Conservation (phyloP, 2,888 invertebrate species). For the Cerastoderma edule region DNA sequence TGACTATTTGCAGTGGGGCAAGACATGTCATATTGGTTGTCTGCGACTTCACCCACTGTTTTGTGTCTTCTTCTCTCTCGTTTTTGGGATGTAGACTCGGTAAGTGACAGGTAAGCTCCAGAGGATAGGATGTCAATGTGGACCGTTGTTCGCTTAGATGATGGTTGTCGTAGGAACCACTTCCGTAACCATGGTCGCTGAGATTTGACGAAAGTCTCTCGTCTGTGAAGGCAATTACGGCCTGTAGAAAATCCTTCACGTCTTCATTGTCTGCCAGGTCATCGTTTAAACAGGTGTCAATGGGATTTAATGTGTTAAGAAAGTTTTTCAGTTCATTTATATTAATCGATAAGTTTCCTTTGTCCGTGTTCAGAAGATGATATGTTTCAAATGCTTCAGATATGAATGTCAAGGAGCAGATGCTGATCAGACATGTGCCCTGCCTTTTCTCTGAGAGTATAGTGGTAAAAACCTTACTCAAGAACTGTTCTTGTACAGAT, state of each 20-base stretch:
- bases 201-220: not conserved
- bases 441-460: not conserved
- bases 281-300: not conserved
- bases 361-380: not conserved
- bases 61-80: conserved; percentile 6
- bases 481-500: not conserved
- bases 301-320: not conserved
- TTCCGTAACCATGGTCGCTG: not conserved
- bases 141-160: not conserved
- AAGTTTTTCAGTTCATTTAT: conserved; percentile 3
- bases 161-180: not conserved
- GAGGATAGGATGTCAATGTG: too few species aligned
- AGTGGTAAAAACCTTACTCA: not conserved
- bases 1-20: too few species aligned
- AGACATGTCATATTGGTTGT: too few species aligned
- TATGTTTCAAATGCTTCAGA: conserved; percentile 15
- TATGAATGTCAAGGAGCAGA: conserved; percentile 7
- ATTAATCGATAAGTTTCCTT: conserved; percentile 7
- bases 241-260: not conserved
- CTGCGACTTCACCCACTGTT: conserved; percentile 20
- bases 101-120: too few species aligned
- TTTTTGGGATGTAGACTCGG: not conserved
- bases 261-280: not conserved
- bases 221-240: conserved; percentile 1
- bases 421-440: conserved; percentile 1